Evolutionary conservation across 2,797 vertebrate genomes (phyloP).

Genomic region (Novumbra hubbsi): DNA sequence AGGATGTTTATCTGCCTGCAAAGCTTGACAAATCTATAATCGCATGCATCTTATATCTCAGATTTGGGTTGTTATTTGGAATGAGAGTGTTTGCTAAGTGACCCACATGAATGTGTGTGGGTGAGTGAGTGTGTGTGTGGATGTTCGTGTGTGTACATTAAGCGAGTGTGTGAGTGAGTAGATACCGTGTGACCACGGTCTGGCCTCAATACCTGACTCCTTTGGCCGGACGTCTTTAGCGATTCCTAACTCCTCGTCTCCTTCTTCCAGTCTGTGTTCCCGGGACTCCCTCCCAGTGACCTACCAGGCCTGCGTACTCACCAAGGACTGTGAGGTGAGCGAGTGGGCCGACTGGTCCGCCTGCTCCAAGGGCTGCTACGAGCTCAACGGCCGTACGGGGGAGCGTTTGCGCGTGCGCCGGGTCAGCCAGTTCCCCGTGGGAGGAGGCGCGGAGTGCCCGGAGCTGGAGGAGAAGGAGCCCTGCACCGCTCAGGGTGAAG

Average conservation of each 20-base stretch:
- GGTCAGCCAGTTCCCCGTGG: slow-evolving; percentile 83
- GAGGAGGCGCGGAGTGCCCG: slow-evolving; percentile 82
- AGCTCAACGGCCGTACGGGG: slow-evolving; percentile 77
- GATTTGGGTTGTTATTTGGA: slow-evolving; percentile 3
- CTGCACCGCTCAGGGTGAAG: slow-evolving; percentile 81
- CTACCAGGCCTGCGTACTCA: slow-evolving; percentile 90
- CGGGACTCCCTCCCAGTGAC: slow-evolving; percentile 85
- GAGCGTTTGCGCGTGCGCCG: slow-evolving; percentile 77
- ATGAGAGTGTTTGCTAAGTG: not conserved
- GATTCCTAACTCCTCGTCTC: not conserved
- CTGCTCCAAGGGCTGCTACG: slow-evolving; percentile 88
- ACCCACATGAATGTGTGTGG: not conserved
- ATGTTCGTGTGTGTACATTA: not conserved
- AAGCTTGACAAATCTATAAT: slow-evolving; percentile 15
- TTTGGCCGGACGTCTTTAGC: not conserved
- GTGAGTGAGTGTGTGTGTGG: not conserved
- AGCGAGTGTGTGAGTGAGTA: no score
- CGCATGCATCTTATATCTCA: slow-evolving; percentile 6
- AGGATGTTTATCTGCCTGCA: slow-evolving; percentile 19
- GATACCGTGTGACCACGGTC: not conserved
- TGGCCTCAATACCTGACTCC: not conserved
- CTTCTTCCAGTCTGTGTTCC: slow-evolving; percentile 81
- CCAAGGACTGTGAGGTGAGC: slow-evolving; percentile 86
- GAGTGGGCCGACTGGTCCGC: slow-evolving; percentile 91
- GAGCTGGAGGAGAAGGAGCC: slow-evolving; percentile 83